Evolutionary conservation across 2,888 invertebrate genomes (phyloP).

Genomic region (Agonum fuliginosum): DNA sequence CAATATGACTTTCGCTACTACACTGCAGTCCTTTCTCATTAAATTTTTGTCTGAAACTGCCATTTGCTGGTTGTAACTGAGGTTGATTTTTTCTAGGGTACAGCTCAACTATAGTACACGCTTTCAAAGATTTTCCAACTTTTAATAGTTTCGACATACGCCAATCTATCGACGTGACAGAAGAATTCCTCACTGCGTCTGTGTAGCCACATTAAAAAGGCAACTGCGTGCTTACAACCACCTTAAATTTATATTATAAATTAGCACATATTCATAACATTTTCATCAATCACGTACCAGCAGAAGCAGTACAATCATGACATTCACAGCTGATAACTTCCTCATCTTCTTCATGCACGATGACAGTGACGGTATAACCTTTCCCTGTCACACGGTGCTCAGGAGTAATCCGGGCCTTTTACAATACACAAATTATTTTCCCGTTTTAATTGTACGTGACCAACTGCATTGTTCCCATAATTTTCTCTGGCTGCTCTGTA

Average conservation of each 20-base stretch:
- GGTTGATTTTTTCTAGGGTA: neutral
- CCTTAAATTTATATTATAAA: constrained; percentile 60
- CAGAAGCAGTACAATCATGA: constrained; percentile 62
- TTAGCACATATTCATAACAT: constrained; percentile 61
- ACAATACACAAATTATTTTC: constrained; percentile 32
- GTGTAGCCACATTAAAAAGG: constrained; percentile 9
- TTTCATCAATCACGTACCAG: neutral
- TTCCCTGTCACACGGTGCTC: constrained; percentile 47
- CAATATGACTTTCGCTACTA: neutral
- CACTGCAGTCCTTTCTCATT: neutral
- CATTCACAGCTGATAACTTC: constrained; percentile 57
- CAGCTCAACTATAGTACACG: neutral
- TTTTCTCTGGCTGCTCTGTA: constrained; percentile 38
- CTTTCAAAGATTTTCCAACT: constrained; percentile 59
- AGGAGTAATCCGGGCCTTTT: constrained; percentile 40
- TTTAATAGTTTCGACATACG: constrained; percentile 60
- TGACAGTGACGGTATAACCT: constrained; percentile 45
- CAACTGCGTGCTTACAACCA: constrained; percentile 60
- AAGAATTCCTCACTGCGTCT: constrained; percentile 62
- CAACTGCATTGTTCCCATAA: constrained; percentile 59
- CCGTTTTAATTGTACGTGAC: constrained; percentile 32
- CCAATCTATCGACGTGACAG: constrained; percentile 61
- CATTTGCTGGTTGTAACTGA: neutral
- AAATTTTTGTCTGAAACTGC: neutral
- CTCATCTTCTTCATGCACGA: constrained; percentile 59